Percentiles rank a stretch among this genome's conserved stretches.
Conservation (phyloP, 2,113 vertebrate species). For the Odontophorus gujanensis region DNA sequence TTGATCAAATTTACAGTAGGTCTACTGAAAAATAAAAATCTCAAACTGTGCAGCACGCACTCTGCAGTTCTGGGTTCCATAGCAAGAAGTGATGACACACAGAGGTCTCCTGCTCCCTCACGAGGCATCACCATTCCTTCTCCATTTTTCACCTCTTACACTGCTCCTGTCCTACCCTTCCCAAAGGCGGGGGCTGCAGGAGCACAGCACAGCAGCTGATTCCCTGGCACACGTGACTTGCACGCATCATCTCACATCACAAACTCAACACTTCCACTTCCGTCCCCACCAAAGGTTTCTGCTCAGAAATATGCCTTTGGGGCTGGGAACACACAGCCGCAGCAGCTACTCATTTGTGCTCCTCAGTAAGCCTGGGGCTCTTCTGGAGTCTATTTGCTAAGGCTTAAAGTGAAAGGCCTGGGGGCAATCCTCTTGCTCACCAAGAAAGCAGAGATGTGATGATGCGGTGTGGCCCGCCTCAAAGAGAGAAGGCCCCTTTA, state of each 20-base stretch:
- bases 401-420: neutral
- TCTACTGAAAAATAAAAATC: neutral
- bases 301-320: neutral
- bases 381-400: neutral
- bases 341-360: neutral
- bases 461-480: neutral
- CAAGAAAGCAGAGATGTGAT: neutral
- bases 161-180: neutral
- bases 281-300: neutral
- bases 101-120: neutral
- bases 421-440: neutral
- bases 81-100: neutral
- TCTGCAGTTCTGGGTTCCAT: neutral
- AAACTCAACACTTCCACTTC: neutral
- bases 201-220: neutral
- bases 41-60: neutral
- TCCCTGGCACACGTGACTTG: accelerated
- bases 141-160: neutral
- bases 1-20: neutral
- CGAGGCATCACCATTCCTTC: neutral
- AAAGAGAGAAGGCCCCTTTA: neutral
- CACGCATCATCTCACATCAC: neutral
- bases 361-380: neutral
- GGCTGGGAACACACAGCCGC: neutral
- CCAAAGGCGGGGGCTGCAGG: neutral